Conservation (phyloP, 1,140 invertebrate genomes). For the Phthorimaea operculella region DNA sequence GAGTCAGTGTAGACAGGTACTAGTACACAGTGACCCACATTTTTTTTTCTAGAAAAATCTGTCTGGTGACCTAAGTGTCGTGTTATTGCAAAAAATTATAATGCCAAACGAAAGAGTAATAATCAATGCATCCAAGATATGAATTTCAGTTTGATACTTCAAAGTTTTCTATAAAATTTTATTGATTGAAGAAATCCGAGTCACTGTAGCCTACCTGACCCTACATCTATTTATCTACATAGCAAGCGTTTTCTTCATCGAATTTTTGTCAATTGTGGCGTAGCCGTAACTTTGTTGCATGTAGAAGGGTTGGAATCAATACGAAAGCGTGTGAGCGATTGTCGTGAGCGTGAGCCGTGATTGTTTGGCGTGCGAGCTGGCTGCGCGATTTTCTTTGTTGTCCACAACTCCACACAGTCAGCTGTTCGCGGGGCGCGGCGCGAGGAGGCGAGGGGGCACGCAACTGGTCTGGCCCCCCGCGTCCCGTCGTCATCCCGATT, state of each 20-base stretch:
- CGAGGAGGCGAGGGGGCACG: constrained; percentile 19
- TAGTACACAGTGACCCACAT: too few relatives aligned
- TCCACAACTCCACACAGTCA: constrained; percentile 43
- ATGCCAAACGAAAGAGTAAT: too few relatives aligned
- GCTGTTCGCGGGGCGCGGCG: constrained; percentile 35
- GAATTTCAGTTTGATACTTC: too few relatives aligned
- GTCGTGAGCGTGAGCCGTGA: constrained; percentile 7
- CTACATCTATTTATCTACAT: not conserved
- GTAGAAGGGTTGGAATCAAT: constrained; percentile 3
- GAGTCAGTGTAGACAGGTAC: too few relatives aligned
- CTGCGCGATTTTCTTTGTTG: constrained; percentile 41
- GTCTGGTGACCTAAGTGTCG: too few relatives aligned
- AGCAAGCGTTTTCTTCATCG: not conserved
- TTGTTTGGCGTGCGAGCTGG: constrained; percentile 23
- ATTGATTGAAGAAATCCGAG: too few relatives aligned
- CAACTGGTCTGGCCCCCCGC: constrained; percentile 33
- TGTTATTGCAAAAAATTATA: too few relatives aligned
- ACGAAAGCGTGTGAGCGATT: constrained; percentile 2
- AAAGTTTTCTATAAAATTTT: too few relatives aligned
- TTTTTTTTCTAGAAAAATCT: too few relatives aligned
- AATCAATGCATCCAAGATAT: too few relatives aligned
- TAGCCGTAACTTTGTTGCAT: not conserved
- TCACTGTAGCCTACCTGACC: too few relatives aligned
- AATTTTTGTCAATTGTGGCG: not conserved
- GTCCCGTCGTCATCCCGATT: not conserved